Evolutionary conservation across 2,113 vertebrate genomes (phyloP).

Genomic region (Sebastes schlegelii): DNA sequence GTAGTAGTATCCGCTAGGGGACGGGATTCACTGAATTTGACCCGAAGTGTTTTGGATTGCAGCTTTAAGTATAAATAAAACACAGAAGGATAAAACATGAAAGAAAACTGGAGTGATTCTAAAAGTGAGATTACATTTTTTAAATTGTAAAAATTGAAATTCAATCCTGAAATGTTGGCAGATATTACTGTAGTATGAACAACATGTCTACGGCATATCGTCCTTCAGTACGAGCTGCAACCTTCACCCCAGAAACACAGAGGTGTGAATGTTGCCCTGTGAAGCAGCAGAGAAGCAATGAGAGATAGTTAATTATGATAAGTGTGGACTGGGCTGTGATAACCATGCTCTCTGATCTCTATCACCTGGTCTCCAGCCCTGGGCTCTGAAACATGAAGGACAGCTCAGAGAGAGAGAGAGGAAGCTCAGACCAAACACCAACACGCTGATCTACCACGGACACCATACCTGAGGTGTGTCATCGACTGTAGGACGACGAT

Average conservation of each 20-base stretch:
- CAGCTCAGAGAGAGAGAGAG: conserved; percentile 15
- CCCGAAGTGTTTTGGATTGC: too few relatives aligned
- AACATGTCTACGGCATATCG: too few relatives aligned
- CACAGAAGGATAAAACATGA: background rate
- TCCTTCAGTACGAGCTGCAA: background rate
- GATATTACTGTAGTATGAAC: background rate
- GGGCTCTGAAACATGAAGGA: conserved; percentile 41
- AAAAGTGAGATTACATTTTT: too few relatives aligned
- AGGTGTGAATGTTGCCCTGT: conserved; percentile 13
- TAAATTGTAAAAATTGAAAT: background rate
- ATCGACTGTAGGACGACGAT: background rate
- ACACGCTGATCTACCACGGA: background rate
- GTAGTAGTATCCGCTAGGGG: too few relatives aligned
- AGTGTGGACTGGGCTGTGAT: conserved; percentile 24
- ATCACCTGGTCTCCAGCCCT: conserved; percentile 24
- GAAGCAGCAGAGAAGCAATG: conserved; percentile 16
- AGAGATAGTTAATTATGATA: conserved; percentile 76
- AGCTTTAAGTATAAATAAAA: too few relatives aligned
- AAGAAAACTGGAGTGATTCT: too few relatives aligned
- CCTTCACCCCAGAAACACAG: background rate
- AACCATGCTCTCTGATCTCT: conserved; percentile 39
- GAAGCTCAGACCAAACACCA: background rate
- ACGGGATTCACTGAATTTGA: too few relatives aligned
- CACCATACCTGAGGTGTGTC: background rate
- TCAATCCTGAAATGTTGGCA: background rate